Evolutionary conservation across 2,797 vertebrate species (phyloP).

Genomic region (Parauchenoglanis punctatus): DNA sequence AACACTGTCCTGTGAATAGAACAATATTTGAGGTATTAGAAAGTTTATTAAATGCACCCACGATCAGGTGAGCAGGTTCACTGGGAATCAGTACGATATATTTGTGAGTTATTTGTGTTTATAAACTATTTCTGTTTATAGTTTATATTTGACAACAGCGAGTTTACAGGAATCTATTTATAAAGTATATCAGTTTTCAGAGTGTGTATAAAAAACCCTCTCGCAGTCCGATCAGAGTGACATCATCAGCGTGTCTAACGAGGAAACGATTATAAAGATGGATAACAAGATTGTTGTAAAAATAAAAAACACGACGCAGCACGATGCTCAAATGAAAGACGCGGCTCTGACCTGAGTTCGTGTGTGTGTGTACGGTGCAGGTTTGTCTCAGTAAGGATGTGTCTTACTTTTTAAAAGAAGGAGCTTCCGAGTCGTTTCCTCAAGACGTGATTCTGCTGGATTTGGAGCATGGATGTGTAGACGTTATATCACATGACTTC

Average conservation of each 20-base stretch:
- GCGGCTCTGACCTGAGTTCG: not conserved
- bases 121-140: not conserved
- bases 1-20: not conserved
- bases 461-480: not conserved
- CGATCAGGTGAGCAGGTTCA: not conserved
- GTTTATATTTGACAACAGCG: no score
- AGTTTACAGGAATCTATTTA: not conserved
- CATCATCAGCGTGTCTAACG: not conserved
- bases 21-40: no score
- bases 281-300: not conserved
- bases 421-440: not conserved
- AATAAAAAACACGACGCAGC: not conserved
- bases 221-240: not conserved
- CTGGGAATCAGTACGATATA: not conserved
- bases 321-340: rapidly evolving
- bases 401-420: not conserved
- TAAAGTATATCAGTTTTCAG: not conserved
- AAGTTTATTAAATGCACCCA: not conserved
- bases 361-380: not conserved
- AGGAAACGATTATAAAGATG: not conserved
- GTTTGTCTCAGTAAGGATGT: not conserved
- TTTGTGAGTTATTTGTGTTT: not conserved
- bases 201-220: not conserved
- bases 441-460: not conserved
- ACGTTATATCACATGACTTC: not conserved